Evolutionary conservation across 2,113 vertebrate genomes (phyloP), one percentile per base, ranked within the genome.

Genomic region (Naja naja): DNA sequence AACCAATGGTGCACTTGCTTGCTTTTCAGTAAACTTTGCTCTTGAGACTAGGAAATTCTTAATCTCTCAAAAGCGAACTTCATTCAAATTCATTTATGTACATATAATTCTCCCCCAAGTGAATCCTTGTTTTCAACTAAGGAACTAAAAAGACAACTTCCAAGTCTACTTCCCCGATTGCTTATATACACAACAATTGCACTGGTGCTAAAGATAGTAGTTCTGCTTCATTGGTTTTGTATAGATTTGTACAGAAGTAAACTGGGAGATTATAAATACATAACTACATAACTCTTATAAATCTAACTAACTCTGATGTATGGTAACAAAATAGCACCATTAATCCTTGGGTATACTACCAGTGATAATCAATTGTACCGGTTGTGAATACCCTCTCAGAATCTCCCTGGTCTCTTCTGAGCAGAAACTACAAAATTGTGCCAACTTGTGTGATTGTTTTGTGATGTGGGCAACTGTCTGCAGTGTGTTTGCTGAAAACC

Each of bases 341-440:
- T 93, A 60, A 85, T 90, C 30, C 14, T 90, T 87, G 92, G 56
- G 22, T 39, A 93, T 52, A 53, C 54, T 92, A 47, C 54, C 88
- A 90, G 88, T 90, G 60, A 47, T 86, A 39, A 60, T 85, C 87
- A 74, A 11, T 54, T 90, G 45, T 89, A 87, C 89, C 64, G 54
- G 74, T 49, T 64, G 55, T 90, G 39, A 47, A 58, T 43, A 52
- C 23, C 30, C 16, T 53, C 81, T 56, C 55, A 87, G 55, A 53
- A 94, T 96, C 96, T 96, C 69, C 87, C 64, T 25, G 22, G 90
- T 54, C n/a, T 92, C 89, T 54, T 87, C 34, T 91, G 89, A 88
- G 85, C 49, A 60, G 54, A 93, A 89, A 88, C 55, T 86, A 20
- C 87, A 88, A 47, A 91, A 86, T 85, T 53, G 87, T 89, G 93